A percentile compares a stretch with the other conserved stretches of the same genome.
These are phyloP conservation scores for Anthonomus grandis DNA, from an alignment of 1,140 invertebrate genomes.

Conservation along the genomic window DNA sequence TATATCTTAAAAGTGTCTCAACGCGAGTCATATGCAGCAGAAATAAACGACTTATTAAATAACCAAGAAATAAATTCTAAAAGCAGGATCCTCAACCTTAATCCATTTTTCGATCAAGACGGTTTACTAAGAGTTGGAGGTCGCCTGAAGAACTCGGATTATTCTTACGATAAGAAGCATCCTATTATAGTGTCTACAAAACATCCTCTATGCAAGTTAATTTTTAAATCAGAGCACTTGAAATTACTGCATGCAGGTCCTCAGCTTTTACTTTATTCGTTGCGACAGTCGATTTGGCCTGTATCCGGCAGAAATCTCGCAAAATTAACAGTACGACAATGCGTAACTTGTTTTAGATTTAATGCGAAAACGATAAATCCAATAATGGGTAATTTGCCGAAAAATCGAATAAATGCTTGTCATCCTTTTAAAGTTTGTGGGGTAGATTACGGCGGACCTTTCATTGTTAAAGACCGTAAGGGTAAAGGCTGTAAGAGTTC, in stretches of 20 bases:
- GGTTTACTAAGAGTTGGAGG: conserved; percentile 49
- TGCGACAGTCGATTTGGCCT: conserved; percentile 33
- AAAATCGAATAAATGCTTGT: conserved; percentile 30
- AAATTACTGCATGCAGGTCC: conserved; percentile 35
- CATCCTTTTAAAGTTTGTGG: conserved; percentile 37
- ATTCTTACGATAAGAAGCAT: conserved; percentile 33
- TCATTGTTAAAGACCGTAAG: conserved; percentile 32
- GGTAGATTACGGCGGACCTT: conserved; percentile 43
- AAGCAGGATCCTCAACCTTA: conserved; percentile 32
- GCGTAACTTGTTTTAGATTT: conserved; percentile 22
- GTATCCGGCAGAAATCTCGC: conserved; percentile 21
- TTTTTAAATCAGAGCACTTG: conserved; percentile 34
- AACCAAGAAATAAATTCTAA: neutral
- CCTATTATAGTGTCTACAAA: conserved; percentile 41
- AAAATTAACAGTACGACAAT: conserved; percentile 18
- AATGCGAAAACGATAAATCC: conserved; percentile 12
- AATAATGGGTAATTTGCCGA: conserved; percentile 44
- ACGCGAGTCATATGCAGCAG: too few relatives aligned
- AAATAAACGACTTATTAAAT: too few relatives aligned
- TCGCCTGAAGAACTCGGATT: conserved; percentile 38
- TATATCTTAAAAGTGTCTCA: too few relatives aligned
- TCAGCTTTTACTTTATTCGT: conserved; percentile 25
- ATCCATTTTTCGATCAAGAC: conserved; percentile 46
- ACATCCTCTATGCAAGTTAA: conserved; percentile 27
- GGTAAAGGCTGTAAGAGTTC: conserved; percentile 23